These are phyloP conservation scores for Dreissena rostriformis DNA, from an alignment of 1,140 invertebrate genomes.

Conservation along the genomic window DNA sequence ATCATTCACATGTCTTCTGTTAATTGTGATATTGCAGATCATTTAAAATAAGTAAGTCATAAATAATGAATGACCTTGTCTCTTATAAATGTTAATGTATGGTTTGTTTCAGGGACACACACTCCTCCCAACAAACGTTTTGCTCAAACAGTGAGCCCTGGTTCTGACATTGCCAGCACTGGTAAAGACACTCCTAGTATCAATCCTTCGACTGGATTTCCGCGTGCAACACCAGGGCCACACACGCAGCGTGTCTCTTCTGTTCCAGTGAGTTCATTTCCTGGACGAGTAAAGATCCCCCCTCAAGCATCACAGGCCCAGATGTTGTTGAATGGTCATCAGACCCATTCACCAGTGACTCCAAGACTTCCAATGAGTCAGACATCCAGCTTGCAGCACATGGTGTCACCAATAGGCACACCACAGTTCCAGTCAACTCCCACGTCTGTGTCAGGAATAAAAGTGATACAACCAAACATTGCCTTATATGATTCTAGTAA, in stretches of 20 bases:
- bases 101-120: too few species aligned
- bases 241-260: constrained; percentile 5
- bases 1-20: too few species aligned
- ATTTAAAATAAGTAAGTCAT: too few species aligned
- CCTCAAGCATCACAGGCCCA: constrained; percentile 38
- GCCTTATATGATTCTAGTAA: constrained; percentile 50
- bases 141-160: constrained; percentile 85
- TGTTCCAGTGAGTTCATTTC: neutral
- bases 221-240: constrained; percentile 21
- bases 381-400: constrained; percentile 13
- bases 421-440: neutral
- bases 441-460: neutral
- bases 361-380: constrained; percentile 80
- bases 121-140: constrained; percentile 77
- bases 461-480: constrained; percentile 26
- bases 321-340: constrained; percentile 80
- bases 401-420: constrained; percentile 55
- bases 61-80: too few species aligned
- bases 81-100: too few species aligned
- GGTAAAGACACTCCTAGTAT: constrained; percentile 91
- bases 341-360: constrained; percentile 88
- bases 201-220: constrained; percentile 28
- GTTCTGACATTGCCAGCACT: constrained; percentile 92
- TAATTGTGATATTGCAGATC: too few species aligned
- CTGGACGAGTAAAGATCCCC: constrained; percentile 38